Conservation (phyloP, 2,888 invertebrate species). For the Sarcophaga variegata region DNA sequence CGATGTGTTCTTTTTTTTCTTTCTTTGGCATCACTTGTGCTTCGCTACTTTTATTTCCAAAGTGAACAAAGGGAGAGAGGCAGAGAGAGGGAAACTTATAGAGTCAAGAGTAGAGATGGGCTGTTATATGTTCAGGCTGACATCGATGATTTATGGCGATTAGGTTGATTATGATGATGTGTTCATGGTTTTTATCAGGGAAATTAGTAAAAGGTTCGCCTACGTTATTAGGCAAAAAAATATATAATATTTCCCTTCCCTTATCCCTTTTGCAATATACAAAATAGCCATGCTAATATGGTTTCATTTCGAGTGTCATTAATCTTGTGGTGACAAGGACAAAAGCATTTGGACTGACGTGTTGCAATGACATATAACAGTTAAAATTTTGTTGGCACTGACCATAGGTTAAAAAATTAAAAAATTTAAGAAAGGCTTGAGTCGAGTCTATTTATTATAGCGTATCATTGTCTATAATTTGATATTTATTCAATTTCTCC, state of each 20-base stretch:
- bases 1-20: not conserved
- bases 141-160: constrained; percentile 24
- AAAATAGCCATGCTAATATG: not conserved
- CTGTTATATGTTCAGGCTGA: no score
- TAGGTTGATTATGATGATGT: constrained; percentile 5
- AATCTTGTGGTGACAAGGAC: not conserved
- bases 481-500: not conserved
- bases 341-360: not conserved
- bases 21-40: not conserved
- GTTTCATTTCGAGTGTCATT: not conserved
- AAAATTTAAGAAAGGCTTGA: no score
- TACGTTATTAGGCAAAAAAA: no score
- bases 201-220: not conserved
- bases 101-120: not conserved
- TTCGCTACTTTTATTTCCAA: not conserved
- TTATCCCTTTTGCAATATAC: no score
- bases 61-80: not conserved
- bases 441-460: no score
- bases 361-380: not conserved
- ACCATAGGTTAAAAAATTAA: no score
- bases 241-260: no score
- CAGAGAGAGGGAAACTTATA: not conserved
- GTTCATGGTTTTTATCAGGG: not conserved
- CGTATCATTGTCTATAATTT: no score
- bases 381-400: not conserved